Percentiles rank a stretch among this genome's conserved stretches.
phyloP scores from a whole-genome alignment of 2,797 vertebrate genomes.

The Martes flavigula region DNA sequence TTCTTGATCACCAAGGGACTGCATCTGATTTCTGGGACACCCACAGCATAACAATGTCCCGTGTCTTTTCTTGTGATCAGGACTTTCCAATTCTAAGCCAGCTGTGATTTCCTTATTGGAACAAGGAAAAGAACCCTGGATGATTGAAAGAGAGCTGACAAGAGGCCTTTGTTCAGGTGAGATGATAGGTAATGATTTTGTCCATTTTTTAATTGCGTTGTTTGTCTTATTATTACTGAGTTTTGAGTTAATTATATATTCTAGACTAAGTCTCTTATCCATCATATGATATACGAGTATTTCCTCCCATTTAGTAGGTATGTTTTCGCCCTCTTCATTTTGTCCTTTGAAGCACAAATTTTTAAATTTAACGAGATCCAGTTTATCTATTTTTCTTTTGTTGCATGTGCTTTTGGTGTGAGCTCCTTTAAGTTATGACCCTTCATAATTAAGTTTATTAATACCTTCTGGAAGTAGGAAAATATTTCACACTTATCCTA shows the following conservation, averaged over 20 bases:
- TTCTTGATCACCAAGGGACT: slow-evolving; percentile 2
- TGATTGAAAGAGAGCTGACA: slow-evolving; percentile 17
- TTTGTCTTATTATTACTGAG: neutral
- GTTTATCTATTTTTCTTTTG: neutral
- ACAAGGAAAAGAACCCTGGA: slow-evolving; percentile 63
- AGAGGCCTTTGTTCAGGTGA: slow-evolving; percentile 54
- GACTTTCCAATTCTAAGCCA: slow-evolving; percentile 60
- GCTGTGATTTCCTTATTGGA: slow-evolving; percentile 56
- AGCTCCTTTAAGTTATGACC: neutral
- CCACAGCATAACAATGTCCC: slow-evolving; percentile 30
- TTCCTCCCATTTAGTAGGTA: neutral
- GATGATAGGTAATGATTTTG: neutral
- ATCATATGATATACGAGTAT: neutral
- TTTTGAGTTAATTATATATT: neutral
- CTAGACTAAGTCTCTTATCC: neutral
- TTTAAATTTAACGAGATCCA: neutral
- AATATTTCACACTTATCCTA: neutral
- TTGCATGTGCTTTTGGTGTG: neutral
- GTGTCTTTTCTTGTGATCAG: slow-evolving; percentile 57
- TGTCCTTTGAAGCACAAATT: neutral
- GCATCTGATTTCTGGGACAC: neutral
- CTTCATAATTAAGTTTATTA: neutral
- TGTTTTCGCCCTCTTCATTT: neutral
- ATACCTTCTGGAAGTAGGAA: neutral
- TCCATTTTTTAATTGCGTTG: neutral